phyloP scores from a whole-genome alignment of 35 echinoderm and acorn worm species.

The Diadema setosum region DNA sequence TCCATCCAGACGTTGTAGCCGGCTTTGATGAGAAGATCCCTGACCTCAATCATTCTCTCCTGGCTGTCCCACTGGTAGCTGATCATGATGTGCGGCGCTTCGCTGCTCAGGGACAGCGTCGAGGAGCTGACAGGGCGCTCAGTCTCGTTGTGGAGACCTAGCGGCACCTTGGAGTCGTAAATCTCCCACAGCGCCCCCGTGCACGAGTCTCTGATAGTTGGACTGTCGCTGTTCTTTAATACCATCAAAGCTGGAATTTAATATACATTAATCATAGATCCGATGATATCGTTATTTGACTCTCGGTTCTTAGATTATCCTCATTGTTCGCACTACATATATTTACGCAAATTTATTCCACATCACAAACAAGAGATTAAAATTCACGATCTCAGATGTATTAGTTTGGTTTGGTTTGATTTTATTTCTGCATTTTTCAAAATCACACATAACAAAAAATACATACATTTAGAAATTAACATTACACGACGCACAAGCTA shows the following conservation, averaged over 20 bases:
- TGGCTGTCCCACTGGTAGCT: slow-evolving; percentile 99
- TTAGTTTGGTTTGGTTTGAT: too few species aligned
- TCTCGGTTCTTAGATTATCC: too few species aligned
- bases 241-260: slow-evolving; percentile 28
- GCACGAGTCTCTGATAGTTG: slow-evolving; percentile 34
- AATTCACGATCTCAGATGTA: too few species aligned
- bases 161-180: neutral
- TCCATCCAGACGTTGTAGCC: slow-evolving; percentile 98
- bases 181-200: slow-evolving; percentile 88
- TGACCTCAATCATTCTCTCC: slow-evolving; percentile 61
- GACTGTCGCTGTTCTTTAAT: neutral
- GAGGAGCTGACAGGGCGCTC: neutral
- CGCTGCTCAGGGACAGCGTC: neutral
- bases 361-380: too few species aligned
- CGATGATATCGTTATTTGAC: too few species aligned
- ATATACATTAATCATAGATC: too few species aligned
- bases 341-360: too few species aligned
- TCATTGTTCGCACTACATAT: too few species aligned
- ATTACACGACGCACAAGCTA: too few species aligned
- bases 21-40: slow-evolving; percentile 41
- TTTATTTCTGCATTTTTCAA: too few species aligned
- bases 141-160: neutral
- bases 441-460: too few species aligned
- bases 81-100: slow-evolving; percentile 83
- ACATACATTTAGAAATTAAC: too few species aligned